Evolutionary conservation across 2,797 vertebrate species (phyloP).

Genomic region (Hoplostethus atlanticus): DNA sequence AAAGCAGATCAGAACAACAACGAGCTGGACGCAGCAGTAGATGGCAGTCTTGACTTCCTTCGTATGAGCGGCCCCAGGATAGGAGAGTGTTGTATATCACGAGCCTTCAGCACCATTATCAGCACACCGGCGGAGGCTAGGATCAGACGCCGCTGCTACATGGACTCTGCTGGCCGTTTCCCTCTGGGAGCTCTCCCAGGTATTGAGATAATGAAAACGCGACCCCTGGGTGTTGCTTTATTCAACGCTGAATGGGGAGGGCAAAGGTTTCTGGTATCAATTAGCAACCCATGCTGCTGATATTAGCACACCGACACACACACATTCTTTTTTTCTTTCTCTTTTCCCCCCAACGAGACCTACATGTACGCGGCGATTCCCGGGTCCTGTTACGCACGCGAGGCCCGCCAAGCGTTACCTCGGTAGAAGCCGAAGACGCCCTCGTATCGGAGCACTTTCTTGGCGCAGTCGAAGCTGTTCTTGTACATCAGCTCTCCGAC

Average conservation of each 20-base stretch:
- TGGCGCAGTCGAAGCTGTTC: conserved; percentile 97
- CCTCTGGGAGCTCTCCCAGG: conserved; percentile 69
- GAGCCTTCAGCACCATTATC: conserved; percentile 73
- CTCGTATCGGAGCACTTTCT: conserved; percentile 95
- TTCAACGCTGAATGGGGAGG: conserved; percentile 64
- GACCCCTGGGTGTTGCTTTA: conserved; percentile 73
- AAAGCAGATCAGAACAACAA: conserved; percentile 54
- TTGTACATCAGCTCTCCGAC: conserved; percentile 97
- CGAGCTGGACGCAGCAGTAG: conserved; percentile 88
- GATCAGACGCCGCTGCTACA: conserved; percentile 65
- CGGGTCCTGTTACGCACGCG: not conserved
- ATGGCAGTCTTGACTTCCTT: conserved; percentile 95
- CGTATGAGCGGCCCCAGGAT: conserved; percentile 59
- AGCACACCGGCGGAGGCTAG: conserved; percentile 43
- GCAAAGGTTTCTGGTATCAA: conserved; percentile 80
- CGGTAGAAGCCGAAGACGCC: conserved; percentile 96
- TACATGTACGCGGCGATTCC: conserved; percentile 22
- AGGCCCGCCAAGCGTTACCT: conserved; percentile 80
- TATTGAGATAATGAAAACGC: conserved; percentile 72
- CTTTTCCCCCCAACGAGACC: conserved; percentile 13
- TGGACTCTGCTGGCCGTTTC: conserved; percentile 58
- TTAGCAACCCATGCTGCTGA: conserved; percentile 73
- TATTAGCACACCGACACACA: conserved; percentile 64
- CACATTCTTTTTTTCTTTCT: conserved; percentile 33
- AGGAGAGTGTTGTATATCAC: conserved; percentile 69